A percentile compares a stretch with the other conserved stretches of the same genome.
Conservation (phyloP, 2,113 vertebrate genomes). For the Orycteropus afer region DNA sequence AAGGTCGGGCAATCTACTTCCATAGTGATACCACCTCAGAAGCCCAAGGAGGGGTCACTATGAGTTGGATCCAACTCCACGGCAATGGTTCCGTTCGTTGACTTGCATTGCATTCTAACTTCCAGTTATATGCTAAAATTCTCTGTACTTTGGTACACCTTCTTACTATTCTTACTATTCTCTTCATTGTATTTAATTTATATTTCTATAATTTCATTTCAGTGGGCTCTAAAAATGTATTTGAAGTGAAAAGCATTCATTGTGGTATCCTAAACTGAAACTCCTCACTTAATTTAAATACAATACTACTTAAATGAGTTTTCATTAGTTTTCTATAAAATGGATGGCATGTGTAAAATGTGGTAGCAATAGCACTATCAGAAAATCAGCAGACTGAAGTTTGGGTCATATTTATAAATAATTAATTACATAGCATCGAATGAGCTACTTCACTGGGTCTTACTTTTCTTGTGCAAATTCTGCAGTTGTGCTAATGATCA, state of each 20-base stretch:
- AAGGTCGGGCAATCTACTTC: too few species aligned
- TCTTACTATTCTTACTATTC: neutral
- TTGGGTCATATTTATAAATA: constrained; percentile 40
- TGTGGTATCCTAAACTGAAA: neutral
- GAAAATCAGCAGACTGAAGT: neutral
- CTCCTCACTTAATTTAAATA: neutral
- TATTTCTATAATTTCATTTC: neutral
- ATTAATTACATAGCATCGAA: neutral
- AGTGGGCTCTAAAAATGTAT: neutral
- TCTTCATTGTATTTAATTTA: neutral
- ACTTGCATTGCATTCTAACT: too few species aligned
- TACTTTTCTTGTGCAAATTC: neutral
- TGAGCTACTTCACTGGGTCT: neutral
- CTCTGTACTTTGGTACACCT: neutral
- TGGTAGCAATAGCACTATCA: neutral
- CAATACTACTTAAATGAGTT: neutral
- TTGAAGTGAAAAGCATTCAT: neutral
- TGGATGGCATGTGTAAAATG: neutral
- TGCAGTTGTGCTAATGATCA: neutral
- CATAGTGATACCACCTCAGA: too few species aligned
- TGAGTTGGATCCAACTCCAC: too few species aligned
- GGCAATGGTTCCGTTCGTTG: too few species aligned
- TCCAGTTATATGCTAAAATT: neutral
- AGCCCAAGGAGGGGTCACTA: too few species aligned
- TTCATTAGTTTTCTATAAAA: neutral